A percentile compares a stretch with the other conserved stretches of the same genome.
Conservation (phyloP, 2,797 vertebrate species). For the Microctenopoma lineatum region DNA sequence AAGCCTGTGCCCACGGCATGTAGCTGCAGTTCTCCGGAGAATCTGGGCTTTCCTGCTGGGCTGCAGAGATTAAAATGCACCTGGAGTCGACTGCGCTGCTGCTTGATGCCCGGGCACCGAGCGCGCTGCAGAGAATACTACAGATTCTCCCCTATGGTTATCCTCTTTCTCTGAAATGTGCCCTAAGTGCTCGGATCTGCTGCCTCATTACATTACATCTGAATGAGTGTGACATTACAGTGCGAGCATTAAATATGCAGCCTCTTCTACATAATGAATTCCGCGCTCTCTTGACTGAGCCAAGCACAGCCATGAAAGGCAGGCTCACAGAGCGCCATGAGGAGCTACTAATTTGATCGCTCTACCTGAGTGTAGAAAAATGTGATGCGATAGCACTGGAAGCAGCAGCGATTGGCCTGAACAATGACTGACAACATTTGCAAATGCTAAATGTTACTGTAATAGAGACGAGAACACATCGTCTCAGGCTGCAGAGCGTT, state of each 20-base stretch:
- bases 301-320: slow-evolving; percentile 30
- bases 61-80: slow-evolving; percentile 30
- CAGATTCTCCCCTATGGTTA: slow-evolving; percentile 3
- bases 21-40: slow-evolving; percentile 15
- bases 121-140: background rate
- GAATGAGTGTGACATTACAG: slow-evolving; percentile 34
- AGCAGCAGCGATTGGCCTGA: background rate
- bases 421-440: background rate
- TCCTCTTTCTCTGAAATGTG: slow-evolving; percentile 29
- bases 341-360: background rate
- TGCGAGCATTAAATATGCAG: slow-evolving; percentile 9
- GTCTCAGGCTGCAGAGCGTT: background rate
- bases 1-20: slow-evolving; percentile 5
- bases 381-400: too few species aligned
- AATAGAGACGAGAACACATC: background rate
- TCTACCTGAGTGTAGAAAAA: too few species aligned
- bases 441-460: slow-evolving; percentile 11
- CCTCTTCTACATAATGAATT: slow-evolving; percentile 26
- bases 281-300: slow-evolving; percentile 20
- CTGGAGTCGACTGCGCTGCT: background rate
- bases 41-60: slow-evolving; percentile 19
- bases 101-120: slow-evolving; percentile 4
- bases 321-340: slow-evolving; percentile 45
- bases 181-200: slow-evolving; percentile 23
- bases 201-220: slow-evolving; percentile 29